Evolutionary conservation across 1,140 invertebrate genomes (phyloP).

Genomic region (Hyposmocoma kahamanoa): DNA sequence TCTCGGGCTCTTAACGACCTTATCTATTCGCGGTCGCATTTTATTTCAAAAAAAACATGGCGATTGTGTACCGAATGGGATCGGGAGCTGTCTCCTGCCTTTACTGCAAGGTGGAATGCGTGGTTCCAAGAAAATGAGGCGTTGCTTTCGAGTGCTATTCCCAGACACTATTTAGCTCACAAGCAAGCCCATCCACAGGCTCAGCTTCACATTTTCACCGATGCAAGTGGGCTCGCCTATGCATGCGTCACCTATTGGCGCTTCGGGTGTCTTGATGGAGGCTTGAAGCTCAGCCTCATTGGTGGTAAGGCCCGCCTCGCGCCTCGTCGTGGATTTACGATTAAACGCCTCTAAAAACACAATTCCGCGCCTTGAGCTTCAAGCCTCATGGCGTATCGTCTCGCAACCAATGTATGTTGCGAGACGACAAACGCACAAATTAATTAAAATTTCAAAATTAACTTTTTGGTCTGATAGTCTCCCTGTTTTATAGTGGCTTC

Average conservation of each 20-base stretch:
- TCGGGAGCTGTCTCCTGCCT: background rate
- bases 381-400: background rate
- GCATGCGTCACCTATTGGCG: conserved; percentile 5
- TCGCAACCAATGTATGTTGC: too few species aligned
- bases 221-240: background rate
- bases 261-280: background rate
- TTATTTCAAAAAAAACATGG: background rate
- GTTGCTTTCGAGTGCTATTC: background rate
- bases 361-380: background rate
- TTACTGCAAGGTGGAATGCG: background rate
- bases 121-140: background rate
- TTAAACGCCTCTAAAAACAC: too few species aligned
- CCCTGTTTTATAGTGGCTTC: conserved; percentile 22
- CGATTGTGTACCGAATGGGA: background rate
- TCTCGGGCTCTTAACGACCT: background rate
- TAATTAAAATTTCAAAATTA: too few species aligned
- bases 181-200: background rate
- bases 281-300: background rate
- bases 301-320: background rate
- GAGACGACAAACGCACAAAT: too few species aligned
- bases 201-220: background rate
- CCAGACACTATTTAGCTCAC: background rate
- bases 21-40: background rate
- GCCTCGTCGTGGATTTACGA: too few species aligned
- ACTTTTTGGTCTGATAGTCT: conserved; percentile 25